These are phyloP conservation scores for Cephus rjabovi DNA, from an alignment of 2,888 invertebrate genomes.

Conservation along the genomic window DNA sequence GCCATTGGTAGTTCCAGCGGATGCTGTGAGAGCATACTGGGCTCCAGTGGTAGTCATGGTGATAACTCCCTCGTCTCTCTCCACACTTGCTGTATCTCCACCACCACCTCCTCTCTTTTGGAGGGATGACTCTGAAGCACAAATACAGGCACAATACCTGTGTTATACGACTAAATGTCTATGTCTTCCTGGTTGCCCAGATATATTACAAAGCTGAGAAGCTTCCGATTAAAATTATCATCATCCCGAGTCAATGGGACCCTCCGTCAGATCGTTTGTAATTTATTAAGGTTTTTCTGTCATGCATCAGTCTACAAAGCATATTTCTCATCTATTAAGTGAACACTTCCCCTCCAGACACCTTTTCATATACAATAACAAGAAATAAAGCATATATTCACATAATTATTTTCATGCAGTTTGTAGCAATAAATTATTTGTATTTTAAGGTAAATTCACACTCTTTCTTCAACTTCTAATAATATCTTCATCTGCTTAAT, in stretches of 20 bases:
- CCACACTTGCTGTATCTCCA: slow-evolving; percentile 50
- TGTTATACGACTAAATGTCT: slow-evolving; percentile 45
- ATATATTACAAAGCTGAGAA: slow-evolving; percentile 10
- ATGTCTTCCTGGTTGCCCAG: slow-evolving; percentile 32
- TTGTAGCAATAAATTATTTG: neutral
- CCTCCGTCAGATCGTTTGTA: neutral
- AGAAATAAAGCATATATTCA: neutral
- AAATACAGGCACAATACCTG: slow-evolving; percentile 30
- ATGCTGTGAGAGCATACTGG: slow-evolving; percentile 65
- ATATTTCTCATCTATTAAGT: neutral
- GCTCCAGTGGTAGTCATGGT: slow-evolving; percentile 66
- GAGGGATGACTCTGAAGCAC: slow-evolving; percentile 55
- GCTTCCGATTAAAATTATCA: neutral
- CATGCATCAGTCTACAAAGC: too few relatives aligned
- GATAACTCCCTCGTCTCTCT: slow-evolving; percentile 61
- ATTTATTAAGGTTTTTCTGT: too few relatives aligned
- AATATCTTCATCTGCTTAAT: neutral
- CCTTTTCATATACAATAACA: neutral
- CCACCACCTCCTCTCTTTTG: slow-evolving; percentile 51
- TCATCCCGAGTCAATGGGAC: neutral
- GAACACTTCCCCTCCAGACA: neutral
- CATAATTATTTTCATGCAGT: neutral
- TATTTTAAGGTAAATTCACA: neutral
- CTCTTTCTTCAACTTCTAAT: neutral
- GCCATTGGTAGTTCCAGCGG: slow-evolving; percentile 60